Evolutionary conservation across 2,797 vertebrate genomes (phyloP).

Genomic region (Mormyrops boulengeri): DNA sequence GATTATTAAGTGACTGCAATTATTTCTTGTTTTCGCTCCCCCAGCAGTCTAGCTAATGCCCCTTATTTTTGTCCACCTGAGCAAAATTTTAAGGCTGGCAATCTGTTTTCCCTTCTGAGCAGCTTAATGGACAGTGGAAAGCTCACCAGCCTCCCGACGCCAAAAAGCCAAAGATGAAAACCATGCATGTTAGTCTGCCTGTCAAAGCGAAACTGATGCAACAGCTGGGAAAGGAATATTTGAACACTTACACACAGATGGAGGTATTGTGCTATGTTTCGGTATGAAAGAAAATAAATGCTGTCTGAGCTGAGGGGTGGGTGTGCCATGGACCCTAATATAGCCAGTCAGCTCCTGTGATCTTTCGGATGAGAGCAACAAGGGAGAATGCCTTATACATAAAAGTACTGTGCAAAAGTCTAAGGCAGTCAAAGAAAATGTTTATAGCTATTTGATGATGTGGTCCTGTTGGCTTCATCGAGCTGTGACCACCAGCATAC

Average conservation of each 20-base stretch:
- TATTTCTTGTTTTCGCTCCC: neutral
- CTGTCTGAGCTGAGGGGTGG: neutral
- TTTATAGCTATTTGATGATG: neutral
- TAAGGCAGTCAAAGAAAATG: neutral
- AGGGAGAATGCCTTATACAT: neutral
- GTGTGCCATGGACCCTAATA: neutral
- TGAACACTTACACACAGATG: slow-evolving; percentile 70
- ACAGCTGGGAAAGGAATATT: slow-evolving; percentile 65
- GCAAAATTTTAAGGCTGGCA: neutral
- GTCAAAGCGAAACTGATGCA: slow-evolving; percentile 68
- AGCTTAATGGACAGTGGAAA: slow-evolving; percentile 55
- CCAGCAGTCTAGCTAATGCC: neutral
- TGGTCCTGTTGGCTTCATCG: neutral
- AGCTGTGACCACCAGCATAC: neutral
- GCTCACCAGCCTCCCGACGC: slow-evolving; percentile 68
- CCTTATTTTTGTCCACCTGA: neutral
- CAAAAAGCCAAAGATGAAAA: slow-evolving; percentile 75
- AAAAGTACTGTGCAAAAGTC: neutral
- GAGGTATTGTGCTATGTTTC: slow-evolving; percentile 51
- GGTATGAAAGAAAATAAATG: neutral
- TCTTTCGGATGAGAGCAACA: neutral
- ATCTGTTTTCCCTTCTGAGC: neutral
- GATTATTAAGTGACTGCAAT: neutral
- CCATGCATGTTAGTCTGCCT: slow-evolving; percentile 67
- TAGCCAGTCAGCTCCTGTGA: neutral